A percentile compares a stretch with the other conserved stretches of the same genome.
phyloP scores from a whole-genome alignment of 2,113 vertebrate species.

The Ahaetulla prasina region DNA sequence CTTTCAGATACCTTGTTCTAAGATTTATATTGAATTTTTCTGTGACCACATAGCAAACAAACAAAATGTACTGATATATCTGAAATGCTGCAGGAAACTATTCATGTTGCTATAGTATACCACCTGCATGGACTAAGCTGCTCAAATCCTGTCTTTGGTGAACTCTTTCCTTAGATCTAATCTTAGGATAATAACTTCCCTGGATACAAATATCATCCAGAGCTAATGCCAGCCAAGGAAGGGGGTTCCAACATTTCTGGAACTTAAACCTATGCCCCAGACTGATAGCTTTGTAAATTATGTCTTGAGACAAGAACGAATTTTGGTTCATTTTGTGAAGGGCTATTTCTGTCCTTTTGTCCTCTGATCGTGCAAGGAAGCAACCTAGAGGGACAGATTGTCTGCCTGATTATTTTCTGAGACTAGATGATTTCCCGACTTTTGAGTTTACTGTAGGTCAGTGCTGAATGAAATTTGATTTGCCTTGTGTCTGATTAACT shows the following conservation, averaged over 20 bases:
- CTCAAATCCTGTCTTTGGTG: background rate
- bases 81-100: background rate
- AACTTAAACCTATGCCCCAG: background rate
- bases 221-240: background rate
- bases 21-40: background rate
- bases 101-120: background rate
- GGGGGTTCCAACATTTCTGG: background rate
- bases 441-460: background rate
- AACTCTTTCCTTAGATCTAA: background rate
- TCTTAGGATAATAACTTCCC: background rate
- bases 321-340: background rate
- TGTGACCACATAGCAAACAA: background rate
- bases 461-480: background rate
- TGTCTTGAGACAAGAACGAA: background rate
- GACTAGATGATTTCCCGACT: background rate
- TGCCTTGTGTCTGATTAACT: background rate
- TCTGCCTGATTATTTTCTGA: background rate
- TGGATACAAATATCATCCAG: background rate
- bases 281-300: background rate
- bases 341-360: background rate
- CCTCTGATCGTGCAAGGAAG: background rate
- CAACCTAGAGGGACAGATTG: background rate
- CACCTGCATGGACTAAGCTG: background rate
- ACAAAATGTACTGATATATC: background rate
- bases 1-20: background rate